phyloP scores from a whole-genome alignment of 2,888 invertebrate species.

The Orthosia gracilis region DNA sequence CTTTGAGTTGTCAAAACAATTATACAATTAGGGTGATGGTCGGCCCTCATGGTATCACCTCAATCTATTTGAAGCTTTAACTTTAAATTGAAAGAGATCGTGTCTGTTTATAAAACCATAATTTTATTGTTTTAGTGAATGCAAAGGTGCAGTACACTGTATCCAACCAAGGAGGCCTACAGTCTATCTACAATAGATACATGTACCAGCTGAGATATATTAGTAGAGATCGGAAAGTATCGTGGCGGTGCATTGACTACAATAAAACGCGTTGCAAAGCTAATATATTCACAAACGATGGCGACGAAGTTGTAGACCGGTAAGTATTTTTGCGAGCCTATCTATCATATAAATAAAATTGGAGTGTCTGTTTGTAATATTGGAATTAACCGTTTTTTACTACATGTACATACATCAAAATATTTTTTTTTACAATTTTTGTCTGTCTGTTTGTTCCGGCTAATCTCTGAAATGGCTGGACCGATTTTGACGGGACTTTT shows the following conservation, averaged over 20 bases:
- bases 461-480: no score
- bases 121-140: slow-evolving; percentile 42
- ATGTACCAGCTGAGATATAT: slow-evolving; percentile 83
- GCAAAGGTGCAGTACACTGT: slow-evolving; percentile 79
- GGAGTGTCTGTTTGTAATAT: no score
- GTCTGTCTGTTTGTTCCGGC: no score
- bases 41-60: not conserved
- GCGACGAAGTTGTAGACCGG: slow-evolving; percentile 81
- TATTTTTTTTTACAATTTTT: no score
- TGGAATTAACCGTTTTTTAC: no score
- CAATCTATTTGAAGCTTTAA: not conserved
- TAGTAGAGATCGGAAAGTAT: slow-evolving; percentile 65
- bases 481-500: no score
- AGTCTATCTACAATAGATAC: slow-evolving; percentile 82
- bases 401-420: no score
- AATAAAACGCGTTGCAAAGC: slow-evolving; percentile 79
- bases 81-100: not conserved
- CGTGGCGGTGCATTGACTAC: slow-evolving; percentile 87
- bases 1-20: not conserved
- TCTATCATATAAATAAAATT: no score
- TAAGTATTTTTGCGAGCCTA: slow-evolving; percentile 65
- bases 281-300: slow-evolving; percentile 76
- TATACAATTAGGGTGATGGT: no score
- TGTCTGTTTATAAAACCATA: not conserved
- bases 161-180: slow-evolving; percentile 83